Conservation (phyloP, 1,140 invertebrate genomes). For the Anthonomus grandis region DNA sequence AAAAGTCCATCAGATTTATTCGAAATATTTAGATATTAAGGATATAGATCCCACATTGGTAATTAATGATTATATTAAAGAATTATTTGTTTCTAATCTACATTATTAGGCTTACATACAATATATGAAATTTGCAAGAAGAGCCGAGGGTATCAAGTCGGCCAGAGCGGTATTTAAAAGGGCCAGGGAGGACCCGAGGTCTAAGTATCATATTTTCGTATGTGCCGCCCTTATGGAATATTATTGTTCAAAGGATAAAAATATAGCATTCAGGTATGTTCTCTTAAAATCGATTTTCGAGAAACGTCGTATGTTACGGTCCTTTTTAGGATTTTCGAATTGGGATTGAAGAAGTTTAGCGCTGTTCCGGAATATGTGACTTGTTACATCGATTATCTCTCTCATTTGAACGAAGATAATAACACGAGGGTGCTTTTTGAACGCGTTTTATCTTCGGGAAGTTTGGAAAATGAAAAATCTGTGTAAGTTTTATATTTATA, state of each 20-base stretch:
- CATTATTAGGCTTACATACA: slow-evolving; percentile 86
- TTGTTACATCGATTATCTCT: slow-evolving; percentile 95
- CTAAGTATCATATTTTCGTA: slow-evolving; percentile 91
- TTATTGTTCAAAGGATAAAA: slow-evolving; percentile 98
- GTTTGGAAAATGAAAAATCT: slow-evolving; percentile 86
- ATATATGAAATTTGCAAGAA: slow-evolving; percentile 97
- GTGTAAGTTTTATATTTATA: slow-evolving; percentile 68
- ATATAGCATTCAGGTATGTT: slow-evolving; percentile 75
- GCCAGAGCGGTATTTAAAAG: slow-evolving; percentile 93
- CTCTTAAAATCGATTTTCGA: background rate
- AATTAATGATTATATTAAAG: slow-evolving; percentile 43
- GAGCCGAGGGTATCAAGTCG: slow-evolving; percentile 97
- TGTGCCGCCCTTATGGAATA: slow-evolving; percentile 98
- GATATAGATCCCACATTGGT: slow-evolving; percentile 94
- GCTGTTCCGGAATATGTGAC: slow-evolving; percentile 92
- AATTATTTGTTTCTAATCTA: slow-evolving; percentile 21
- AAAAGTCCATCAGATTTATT: slow-evolving; percentile 96
- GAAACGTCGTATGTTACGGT: background rate
- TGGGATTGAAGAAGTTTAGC: slow-evolving; percentile 95
- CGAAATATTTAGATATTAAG: slow-evolving; percentile 81
- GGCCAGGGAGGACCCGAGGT: slow-evolving; percentile 85
- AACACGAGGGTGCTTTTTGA: slow-evolving; percentile 98
- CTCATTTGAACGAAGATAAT: slow-evolving; percentile 99
- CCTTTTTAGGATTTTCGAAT: slow-evolving; percentile 83
- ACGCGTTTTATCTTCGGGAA: slow-evolving; percentile 90